Percentiles rank a stretch among this genome's conserved stretches.
Conservation (phyloP, 2,888 invertebrate genomes). For the Pseudococcus longispinus region DNA sequence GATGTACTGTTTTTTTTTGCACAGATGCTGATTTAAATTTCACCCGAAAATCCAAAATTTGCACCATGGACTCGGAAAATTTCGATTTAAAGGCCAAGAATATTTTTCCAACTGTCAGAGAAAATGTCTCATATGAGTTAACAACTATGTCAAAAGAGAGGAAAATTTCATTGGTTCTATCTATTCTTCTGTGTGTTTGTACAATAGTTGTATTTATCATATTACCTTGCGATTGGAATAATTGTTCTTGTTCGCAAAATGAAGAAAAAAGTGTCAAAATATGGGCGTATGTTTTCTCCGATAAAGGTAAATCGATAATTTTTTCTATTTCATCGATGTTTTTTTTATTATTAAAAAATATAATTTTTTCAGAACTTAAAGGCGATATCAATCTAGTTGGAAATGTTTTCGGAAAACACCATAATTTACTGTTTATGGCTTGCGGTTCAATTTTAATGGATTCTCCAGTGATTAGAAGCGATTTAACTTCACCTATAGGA, state of each 20-base stretch:
- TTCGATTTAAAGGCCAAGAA: neutral
- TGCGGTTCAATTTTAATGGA: conserved; percentile 65
- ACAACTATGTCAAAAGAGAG: conserved; percentile 30
- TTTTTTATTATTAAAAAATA: neutral
- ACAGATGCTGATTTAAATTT: conserved; percentile 1
- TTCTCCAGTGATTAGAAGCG: conserved; percentile 63
- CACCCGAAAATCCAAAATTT: neutral
- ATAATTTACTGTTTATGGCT: conserved; percentile 77
- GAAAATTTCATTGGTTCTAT: conserved; percentile 12
- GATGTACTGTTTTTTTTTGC: neutral
- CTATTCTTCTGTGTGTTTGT: conserved; percentile 29
- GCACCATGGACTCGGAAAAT: neutral
- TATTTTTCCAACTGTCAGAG: neutral
- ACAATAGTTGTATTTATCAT: neutral
- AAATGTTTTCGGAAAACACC: conserved; percentile 60
- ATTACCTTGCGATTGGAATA: conserved; percentile 45
- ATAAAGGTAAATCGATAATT: neutral
- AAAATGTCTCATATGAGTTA: neutral
- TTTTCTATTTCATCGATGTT: neutral
- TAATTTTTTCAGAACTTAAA: conserved; percentile 64
- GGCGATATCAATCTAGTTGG: conserved; percentile 75
- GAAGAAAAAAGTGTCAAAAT: neutral
- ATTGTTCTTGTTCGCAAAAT: neutral
- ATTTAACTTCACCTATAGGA: conserved; percentile 64
- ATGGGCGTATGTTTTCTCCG: conserved; percentile 7